Evolutionary conservation across 2,113 vertebrate species (phyloP).

Genomic region (Psophia crepitans): DNA sequence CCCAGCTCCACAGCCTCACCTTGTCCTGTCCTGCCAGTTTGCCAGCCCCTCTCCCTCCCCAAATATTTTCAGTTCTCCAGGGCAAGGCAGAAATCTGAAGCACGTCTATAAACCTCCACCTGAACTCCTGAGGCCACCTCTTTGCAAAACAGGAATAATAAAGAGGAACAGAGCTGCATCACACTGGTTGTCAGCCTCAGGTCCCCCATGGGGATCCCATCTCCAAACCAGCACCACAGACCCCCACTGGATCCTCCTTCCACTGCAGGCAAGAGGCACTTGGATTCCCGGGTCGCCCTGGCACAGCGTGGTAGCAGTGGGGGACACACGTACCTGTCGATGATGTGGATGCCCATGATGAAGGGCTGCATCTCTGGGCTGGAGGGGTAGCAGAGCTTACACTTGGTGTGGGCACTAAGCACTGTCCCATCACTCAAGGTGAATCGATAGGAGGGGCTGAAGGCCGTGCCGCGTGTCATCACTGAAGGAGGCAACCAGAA

Average conservation of each 20-base stretch:
- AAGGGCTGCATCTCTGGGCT: constrained; percentile 92
- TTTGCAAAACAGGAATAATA: neutral
- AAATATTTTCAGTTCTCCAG: neutral
- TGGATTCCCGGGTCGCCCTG: neutral
- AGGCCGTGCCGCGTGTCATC: constrained; percentile 92
- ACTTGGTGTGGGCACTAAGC: constrained; percentile 95
- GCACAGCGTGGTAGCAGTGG: accelerated
- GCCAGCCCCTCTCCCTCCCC: neutral
- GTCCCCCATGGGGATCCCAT: neutral
- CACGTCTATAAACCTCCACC: neutral
- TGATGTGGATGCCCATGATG: constrained; percentile 97
- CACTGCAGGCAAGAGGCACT: accelerated
- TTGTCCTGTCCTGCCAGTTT: neutral
- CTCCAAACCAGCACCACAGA: neutral
- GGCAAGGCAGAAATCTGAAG: neutral
- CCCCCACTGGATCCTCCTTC: neutral
- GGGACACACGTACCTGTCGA: constrained; percentile 82
- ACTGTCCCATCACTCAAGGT: constrained; percentile 90
- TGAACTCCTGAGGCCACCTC: neutral
- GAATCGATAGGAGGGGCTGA: constrained; percentile 95
- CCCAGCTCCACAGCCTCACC: neutral
- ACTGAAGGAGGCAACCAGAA: constrained; percentile 72
- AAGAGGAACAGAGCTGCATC: neutral
- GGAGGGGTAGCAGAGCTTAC: constrained; percentile 93
- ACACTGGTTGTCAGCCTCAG: neutral